These are phyloP conservation scores for Hydra vulgaris DNA, from an alignment of 30 jellyfish, hydroid and myxozoan species.

Conservation along the genomic window DNA sequence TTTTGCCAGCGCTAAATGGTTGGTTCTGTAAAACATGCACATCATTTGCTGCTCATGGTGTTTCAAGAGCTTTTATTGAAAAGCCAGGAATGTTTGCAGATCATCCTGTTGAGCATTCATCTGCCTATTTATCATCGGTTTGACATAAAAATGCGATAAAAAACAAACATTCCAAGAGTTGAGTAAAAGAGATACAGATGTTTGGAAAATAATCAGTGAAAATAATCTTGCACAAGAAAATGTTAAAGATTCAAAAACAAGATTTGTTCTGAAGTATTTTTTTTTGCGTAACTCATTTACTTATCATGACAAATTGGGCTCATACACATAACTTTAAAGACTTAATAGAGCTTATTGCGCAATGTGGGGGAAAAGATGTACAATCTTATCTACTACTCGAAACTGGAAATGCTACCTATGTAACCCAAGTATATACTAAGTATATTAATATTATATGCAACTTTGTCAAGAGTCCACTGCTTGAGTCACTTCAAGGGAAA, in stretches of 20 bases:
- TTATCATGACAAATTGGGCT: slow-evolving; percentile 12
- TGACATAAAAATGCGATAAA: background rate
- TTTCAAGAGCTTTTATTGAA: slow-evolving; percentile 1
- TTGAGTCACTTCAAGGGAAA: too few relatives aligned
- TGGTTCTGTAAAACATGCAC: slow-evolving; percentile 8
- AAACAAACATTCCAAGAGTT: slow-evolving; percentile 6
- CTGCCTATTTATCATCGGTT: background rate
- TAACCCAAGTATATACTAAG: too few relatives aligned
- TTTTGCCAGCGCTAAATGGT: background rate
- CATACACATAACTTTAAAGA: slow-evolving; percentile 8
- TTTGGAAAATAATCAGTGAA: slow-evolving; percentile 10
- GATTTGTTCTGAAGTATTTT: background rate
- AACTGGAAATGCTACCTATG: slow-evolving; percentile 9
- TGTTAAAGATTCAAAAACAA: background rate
- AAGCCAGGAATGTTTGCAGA: slow-evolving; percentile 6
- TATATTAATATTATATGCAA: background rate
- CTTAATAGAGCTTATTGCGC: background rate
- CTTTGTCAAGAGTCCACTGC: background rate
- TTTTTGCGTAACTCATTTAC: background rate
- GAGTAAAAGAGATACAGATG: background rate
- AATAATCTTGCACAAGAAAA: background rate
- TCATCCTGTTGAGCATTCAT: slow-evolving; percentile 5
- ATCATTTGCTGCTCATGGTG: background rate
- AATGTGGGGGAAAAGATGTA: slow-evolving; percentile 6
- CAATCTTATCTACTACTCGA: background rate